Conservation (phyloP, 2,797 vertebrate species). For the Phyllotis vaccarum region DNA sequence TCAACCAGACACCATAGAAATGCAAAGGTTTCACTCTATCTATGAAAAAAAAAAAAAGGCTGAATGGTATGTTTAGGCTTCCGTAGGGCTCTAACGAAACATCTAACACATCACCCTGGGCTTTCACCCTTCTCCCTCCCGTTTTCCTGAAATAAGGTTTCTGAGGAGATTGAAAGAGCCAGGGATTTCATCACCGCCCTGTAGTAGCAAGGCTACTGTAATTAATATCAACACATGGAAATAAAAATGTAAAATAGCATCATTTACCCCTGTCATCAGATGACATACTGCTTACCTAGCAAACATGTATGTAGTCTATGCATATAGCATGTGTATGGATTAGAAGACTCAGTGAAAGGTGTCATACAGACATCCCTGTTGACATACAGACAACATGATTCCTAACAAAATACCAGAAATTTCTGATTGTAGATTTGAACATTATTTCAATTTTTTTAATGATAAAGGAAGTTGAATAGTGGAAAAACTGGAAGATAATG, state of each 20-base stretch:
- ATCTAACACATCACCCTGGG: too few species aligned
- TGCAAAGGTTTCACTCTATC: background rate
- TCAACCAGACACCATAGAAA: background rate
- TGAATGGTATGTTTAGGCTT: background rate
- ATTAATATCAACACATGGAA: background rate
- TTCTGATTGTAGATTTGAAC: background rate
- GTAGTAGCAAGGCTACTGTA: background rate
- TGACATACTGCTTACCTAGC: background rate
- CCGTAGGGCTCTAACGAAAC: background rate
- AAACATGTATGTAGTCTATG: background rate
- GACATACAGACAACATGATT: background rate
- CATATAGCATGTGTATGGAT: background rate
- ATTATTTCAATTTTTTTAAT: background rate
- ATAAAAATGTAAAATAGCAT: slow-evolving; percentile 11
- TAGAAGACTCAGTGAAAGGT: background rate
- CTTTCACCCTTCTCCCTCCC: background rate
- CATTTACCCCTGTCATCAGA: background rate
- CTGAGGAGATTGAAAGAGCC: background rate
- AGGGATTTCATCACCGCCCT: background rate
- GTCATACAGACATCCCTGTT: background rate
- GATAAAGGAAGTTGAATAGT: background rate
- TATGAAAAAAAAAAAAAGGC: background rate
- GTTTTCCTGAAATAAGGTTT: background rate
- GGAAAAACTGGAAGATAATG: background rate
- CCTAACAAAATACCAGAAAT: background rate